A percentile compares a stretch with the other conserved stretches of the same genome.
Conservation (phyloP, 2,113 vertebrate genomes). For the Bufo bufo region DNA sequence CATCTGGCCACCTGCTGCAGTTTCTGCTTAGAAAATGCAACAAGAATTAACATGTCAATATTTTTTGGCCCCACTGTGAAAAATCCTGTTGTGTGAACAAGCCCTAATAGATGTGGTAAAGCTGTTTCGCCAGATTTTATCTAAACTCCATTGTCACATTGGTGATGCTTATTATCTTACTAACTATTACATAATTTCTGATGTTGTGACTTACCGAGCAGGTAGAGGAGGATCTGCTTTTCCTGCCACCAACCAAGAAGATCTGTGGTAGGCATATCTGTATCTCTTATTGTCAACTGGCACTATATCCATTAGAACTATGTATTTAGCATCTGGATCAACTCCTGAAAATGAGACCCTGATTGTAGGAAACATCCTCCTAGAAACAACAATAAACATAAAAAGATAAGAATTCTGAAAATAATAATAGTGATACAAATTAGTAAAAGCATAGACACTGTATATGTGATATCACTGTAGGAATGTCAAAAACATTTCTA, state of each 20-base stretch:
- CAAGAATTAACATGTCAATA: too few relatives aligned
- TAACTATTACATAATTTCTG: not conserved
- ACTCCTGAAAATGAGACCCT: slow-evolving; percentile 96
- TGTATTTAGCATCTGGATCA: slow-evolving; percentile 96
- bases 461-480: too few relatives aligned
- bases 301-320: slow-evolving; percentile 98
- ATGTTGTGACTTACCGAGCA: slow-evolving; percentile 80
- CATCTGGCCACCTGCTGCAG: too few relatives aligned
- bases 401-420: not conserved
- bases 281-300: slow-evolving; percentile 98
- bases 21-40: too few relatives aligned
- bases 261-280: slow-evolving; percentile 96
- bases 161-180: not conserved
- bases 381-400: slow-evolving; percentile 61
- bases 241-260: slow-evolving; percentile 96
- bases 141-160: not conserved
- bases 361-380: slow-evolving; percentile 99
- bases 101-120: too few relatives aligned
- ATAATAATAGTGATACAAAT: not conserved
- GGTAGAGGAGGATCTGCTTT: slow-evolving; percentile 96
- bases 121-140: too few relatives aligned
- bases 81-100: too few relatives aligned
- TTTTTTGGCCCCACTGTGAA: too few relatives aligned
- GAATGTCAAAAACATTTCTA: not conserved
- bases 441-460: not conserved